phyloP scores from a whole-genome alignment of 2,888 invertebrate species.

The Diarsia dahlii region DNA sequence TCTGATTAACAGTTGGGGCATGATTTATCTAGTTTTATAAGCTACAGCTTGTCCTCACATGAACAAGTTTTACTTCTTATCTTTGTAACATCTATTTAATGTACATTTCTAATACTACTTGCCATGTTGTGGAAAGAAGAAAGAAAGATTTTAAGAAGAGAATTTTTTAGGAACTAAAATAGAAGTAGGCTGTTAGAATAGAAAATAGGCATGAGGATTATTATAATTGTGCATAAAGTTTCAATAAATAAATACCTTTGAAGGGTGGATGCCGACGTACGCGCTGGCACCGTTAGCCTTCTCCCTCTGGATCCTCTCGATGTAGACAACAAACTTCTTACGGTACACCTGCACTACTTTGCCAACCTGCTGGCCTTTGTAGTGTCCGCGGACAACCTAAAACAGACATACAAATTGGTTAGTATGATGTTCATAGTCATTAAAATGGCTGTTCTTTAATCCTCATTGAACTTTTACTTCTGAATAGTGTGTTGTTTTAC shows the following conservation, averaged over 20 bases:
- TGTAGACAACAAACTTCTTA: slow-evolving; percentile 99
- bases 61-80: neutral
- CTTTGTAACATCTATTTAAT: neutral
- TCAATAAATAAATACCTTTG: slow-evolving; percentile 93
- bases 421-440: neutral
- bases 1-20: neutral
- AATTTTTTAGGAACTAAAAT: neutral
- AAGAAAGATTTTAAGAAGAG: neutral
- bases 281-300: slow-evolving; percentile 99
- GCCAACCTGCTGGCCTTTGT: slow-evolving; percentile 99
- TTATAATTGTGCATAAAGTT: too few relatives aligned
- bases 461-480: neutral
- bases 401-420: slow-evolving; percentile 61
- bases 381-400: slow-evolving; percentile 99
- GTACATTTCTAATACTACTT: neutral
- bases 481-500: neutral
- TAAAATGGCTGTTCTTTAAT: neutral
- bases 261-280: slow-evolving; percentile 99
- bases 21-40: neutral
- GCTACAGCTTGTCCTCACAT: neutral
- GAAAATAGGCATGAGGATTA: too few relatives aligned
- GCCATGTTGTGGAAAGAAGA: neutral
- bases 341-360: slow-evolving; percentile 99
- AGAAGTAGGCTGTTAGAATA: neutral
- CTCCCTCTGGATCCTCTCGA: slow-evolving; percentile 99